Evolutionary conservation across 2,888 invertebrate species (phyloP), one percentile per base, ranked within the genome.

Genomic region (Steromphala cineraria): DNA sequence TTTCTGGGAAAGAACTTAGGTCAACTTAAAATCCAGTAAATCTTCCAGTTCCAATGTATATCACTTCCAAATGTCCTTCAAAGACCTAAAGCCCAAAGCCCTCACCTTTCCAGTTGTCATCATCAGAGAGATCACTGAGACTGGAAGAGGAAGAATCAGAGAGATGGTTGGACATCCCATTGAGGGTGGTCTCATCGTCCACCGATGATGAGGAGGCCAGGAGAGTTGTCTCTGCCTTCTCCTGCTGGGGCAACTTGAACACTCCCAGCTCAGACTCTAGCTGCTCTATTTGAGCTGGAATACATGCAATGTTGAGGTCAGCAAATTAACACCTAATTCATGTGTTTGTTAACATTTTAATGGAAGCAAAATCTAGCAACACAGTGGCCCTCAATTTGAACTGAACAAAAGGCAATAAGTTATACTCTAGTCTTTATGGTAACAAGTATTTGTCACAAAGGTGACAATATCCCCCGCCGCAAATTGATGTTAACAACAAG

Each of bases 101-200:
- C 75, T 46, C 83, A 88, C 89, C 88, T 82, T 89, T 87, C 56
- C 88, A 81, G 78, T 88, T 87, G 17, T 82, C 82, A 15, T 67
- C 71, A 13, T 75, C 75, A 13, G 79, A 77, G 56, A 78, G 62
- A 28, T 83, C 80, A n/a, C 75, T 62, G 13, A 80, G 36, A 67
- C 78, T 81, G 62, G 83, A 81, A 10, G 83, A 36, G 31, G 75
- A 40, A 56, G 80, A 56, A 15, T 21, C 21, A 17, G 74, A 53
- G 40, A 52, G 52, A 15, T 76, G 19, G 53, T 53, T 24, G n/a
- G 53, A 24, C 21, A 77, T 31, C 31, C 67, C 71, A 31, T 67
- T 67, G 52, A 36, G 67, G 52, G 62, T 80, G 46, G 78, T 78
- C 82, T 10, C 80, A 53, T 52, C 78, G 36, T 24, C 82, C 31